Percentiles rank a stretch among this genome's conserved stretches.
phyloP scores from a whole-genome alignment of 2,888 invertebrate genomes.

The Eristalis pertinax region DNA sequence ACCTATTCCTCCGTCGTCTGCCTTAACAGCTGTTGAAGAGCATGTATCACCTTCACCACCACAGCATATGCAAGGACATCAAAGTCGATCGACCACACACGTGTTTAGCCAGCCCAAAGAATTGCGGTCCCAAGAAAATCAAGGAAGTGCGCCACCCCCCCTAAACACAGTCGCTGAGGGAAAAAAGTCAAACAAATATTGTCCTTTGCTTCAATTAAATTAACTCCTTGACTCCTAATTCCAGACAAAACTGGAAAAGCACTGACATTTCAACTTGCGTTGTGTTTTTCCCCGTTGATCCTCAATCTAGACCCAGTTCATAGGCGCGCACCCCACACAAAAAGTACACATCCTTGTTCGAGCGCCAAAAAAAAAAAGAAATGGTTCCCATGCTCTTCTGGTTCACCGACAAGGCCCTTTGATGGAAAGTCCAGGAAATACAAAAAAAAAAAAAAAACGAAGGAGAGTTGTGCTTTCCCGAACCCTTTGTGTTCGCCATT shows the following conservation, averaged over 20 bases:
- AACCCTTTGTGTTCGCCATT: constrained; percentile 49
- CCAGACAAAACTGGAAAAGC: not conserved
- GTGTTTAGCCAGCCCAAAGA: too few species aligned
- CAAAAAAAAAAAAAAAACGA: not conserved
- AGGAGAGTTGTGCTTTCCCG: not conserved
- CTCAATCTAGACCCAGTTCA: not conserved
- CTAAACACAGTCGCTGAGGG: not conserved
- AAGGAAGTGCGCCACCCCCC: too few species aligned
- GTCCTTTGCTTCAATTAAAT: constrained; percentile 2
- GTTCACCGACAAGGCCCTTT: not conserved
- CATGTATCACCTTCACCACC: too few species aligned
- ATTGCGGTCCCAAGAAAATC: too few species aligned
- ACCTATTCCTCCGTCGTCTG: too few species aligned
- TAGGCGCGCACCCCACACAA: not conserved
- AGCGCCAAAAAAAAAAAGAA: constrained; percentile 1
- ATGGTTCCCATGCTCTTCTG: not conserved
- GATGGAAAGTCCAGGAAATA: not conserved
- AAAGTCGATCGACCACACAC: too few species aligned
- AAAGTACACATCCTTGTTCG: constrained; percentile 2
- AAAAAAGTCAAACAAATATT: constrained; percentile 23
- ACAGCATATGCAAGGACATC: too few species aligned
- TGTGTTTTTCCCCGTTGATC: not conserved
- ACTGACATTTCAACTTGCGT: constrained; percentile 3
- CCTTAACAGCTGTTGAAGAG: too few species aligned
- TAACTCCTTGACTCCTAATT: constrained; percentile 21